Base-by-base conservation (phyloP, 64 coral and sea anemone species). In the Pocillopora verrucosa region DNA sequence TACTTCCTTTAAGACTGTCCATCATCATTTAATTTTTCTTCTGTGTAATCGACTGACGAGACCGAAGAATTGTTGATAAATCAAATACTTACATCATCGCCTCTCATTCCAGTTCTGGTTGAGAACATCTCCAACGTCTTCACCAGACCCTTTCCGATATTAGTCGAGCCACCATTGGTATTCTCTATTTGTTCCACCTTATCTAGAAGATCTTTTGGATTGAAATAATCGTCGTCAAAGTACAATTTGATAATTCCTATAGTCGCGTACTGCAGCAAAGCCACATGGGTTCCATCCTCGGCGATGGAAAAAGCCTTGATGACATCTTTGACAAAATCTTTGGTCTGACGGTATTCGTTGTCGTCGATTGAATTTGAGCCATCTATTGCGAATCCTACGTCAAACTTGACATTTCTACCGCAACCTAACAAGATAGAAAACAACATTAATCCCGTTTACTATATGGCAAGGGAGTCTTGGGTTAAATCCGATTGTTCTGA, bases 351-450 rank as follows among this genome's bases (percentile, higher is more conserved):
- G 87, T 93, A 96, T 61, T 96, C 94, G 20, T 96, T 61, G 56
- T 76, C 67, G 76, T 88, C 45, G 17, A 96, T 92, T 58, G 91
- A 93, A 37, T 76, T 93, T 9, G 94, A 96, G 41, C 94, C 94
- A 60, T 96, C 94, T 13, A 96, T 69, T 17, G 94, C 94, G 13
- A 96, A 90, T 11, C 91, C 94, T 0, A 96, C 14, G 80, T 96
- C 94, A 19, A 93, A 76, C 6, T 70, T 56, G 13, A 88, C 34
- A 37, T 84, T 45, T 63, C 65, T 63, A 17, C 91, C 91, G 68
- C 94, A 96, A 57, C 79, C 94, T 93, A 30, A 37, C 64, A 81
- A 16, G n/a, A n/a, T 80, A 34, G 15, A 67, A 36, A 88, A 60
- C 16, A 57, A 6, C n/a, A 59, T 0, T 17, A 59, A 75, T 12